phyloP scores from a whole-genome alignment of 2,797 vertebrate species.

The Propithecus perrieri region DNA sequence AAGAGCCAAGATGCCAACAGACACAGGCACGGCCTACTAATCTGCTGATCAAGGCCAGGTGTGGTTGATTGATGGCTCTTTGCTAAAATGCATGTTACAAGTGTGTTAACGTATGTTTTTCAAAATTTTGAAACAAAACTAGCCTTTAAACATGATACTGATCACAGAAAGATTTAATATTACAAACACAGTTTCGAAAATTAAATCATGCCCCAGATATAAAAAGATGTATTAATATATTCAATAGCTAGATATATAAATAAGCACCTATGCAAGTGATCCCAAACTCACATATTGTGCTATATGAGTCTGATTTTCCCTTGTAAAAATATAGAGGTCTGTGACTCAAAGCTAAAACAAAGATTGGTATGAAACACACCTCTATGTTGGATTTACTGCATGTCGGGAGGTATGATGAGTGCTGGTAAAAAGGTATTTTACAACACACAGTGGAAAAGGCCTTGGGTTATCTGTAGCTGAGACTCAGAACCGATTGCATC shows the following conservation, averaged over 20 bases:
- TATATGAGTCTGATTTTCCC: background rate
- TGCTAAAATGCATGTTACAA: background rate
- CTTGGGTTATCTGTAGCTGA: background rate
- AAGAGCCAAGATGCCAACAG: background rate
- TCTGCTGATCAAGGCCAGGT: background rate
- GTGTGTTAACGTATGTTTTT: background rate
- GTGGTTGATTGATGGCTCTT: too few relatives aligned
- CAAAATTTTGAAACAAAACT: background rate
- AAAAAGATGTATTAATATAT: background rate
- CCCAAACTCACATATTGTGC: background rate
- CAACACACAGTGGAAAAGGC: background rate
- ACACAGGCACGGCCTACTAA: background rate
- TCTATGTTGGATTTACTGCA: background rate
- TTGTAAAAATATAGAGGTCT: background rate
- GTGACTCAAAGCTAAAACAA: background rate
- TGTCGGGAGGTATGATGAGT: background rate
- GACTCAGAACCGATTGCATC: background rate
- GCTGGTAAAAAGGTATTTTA: background rate
- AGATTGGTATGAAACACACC: background rate
- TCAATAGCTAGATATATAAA: background rate
- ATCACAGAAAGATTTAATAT: background rate
- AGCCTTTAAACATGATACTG: background rate
- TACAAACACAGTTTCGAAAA: background rate
- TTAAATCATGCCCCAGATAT: background rate
- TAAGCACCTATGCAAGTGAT: background rate